Base-by-base conservation (phyloP, 2,888 invertebrate genomes). In the Chymomyza caudatula region DNA sequence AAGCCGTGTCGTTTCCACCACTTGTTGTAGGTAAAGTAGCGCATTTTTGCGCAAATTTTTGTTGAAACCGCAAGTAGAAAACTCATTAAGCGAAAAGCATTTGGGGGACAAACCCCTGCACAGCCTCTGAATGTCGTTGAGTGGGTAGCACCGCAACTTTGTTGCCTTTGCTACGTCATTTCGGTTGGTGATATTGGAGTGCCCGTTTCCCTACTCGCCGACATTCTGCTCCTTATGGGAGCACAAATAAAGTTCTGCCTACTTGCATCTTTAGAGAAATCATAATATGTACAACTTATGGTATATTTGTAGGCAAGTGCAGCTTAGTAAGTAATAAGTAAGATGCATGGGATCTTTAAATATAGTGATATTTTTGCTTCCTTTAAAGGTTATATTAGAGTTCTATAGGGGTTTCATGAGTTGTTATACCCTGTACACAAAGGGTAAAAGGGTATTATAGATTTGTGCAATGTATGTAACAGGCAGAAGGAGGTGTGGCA, bases 81-180 rank as follows among this genome's bases (percentile, higher is more conserved):
- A 82, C 85, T 82, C 82, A 82, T 82, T 82, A 86, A 73, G 85
- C 83, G 77, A 77, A 82, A 85, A 82, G 86, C 79, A 85, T 86
- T 81, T 70, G 74, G 66, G 69, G 74, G 74, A 65, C 61, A 60
- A 55, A 37, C 47, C 47, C 56, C 25, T 19, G 57, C 56, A 17
- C 51, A 17, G 51, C 19, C 51, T 37, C 29, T 37, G n/a, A 19
- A 15, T 47, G 47, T 4, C 5, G 47, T 3, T 47, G 47, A 15
- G 19, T 51, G 19, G 6, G 8, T 20, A 11, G 17, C 6, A 17
- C 22, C 20, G 51, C 19, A 51, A 51, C 20, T 51, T 51, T 51
- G 51, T 51, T 51, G 19, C 51, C 22, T 20, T 22, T 22, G 6
- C 19, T 11, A 20, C 51, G 51, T 51, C 51, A 51, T 51, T 51